Conservation (phyloP, 2,113 vertebrate species). For the Uria aalge region DNA sequence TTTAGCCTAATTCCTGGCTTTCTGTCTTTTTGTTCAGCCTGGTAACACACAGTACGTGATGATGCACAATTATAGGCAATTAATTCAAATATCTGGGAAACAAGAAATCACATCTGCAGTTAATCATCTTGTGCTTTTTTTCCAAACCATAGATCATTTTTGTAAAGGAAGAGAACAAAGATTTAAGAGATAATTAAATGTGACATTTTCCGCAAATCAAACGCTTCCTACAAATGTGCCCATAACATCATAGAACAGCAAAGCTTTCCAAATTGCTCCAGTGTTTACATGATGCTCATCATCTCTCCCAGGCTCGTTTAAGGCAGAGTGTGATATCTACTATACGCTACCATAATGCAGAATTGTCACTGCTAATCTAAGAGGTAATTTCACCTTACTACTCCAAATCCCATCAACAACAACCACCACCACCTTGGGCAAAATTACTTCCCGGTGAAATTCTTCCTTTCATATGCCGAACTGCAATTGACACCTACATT, state of each 20-base stretch:
- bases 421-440: background rate
- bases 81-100: conserved; percentile 27
- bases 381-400: background rate
- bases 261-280: background rate
- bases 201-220: conserved; percentile 33
- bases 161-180: background rate
- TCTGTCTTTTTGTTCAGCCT: background rate
- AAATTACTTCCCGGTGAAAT: background rate
- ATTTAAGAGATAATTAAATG: background rate
- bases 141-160: background rate
- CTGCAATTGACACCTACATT: background rate
- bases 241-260: background rate
- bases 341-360: background rate
- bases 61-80: conserved; percentile 5
- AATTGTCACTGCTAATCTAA: background rate
- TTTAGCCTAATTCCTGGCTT: background rate
- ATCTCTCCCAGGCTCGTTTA: background rate
- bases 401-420: background rate
- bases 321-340: background rate
- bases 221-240: background rate
- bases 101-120: conserved; percentile 43
- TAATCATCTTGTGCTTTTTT: conserved; percentile 35
- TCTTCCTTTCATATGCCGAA: background rate
- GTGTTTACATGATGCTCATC: background rate
- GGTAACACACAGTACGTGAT: background rate